Conservation (phyloP, 2,113 vertebrate genomes). For the Pogona vitticeps region DNA sequence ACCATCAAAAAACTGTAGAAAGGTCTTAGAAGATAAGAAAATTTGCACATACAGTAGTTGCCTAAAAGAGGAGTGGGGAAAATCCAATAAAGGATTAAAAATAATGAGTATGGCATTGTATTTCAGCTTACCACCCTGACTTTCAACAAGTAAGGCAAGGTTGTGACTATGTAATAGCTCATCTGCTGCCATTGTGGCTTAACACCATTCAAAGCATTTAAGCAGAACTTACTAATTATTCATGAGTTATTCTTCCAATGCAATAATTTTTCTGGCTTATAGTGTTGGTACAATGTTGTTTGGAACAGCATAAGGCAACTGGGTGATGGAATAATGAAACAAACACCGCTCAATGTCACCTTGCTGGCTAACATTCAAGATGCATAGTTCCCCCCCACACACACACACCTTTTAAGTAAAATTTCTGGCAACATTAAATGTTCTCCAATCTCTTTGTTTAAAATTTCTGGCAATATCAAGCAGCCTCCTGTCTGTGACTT, state of each 20-base stretch:
- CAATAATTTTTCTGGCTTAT: constrained; percentile 7
- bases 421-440: neutral
- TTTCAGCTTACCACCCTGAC: neutral
- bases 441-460: neutral
- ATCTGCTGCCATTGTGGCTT: constrained; percentile 14
- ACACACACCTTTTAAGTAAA: neutral
- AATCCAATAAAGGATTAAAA: neutral
- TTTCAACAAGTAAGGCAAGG: neutral
- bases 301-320: neutral
- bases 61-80: too few relatives aligned
- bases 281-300: neutral
- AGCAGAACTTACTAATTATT: constrained; percentile 22
- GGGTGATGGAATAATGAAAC: neutral
- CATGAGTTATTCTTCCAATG: constrained; percentile 7
- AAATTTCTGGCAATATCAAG: neutral
- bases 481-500: neutral
- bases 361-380: neutral
- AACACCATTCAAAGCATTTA: constrained; percentile 1
- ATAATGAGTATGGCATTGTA: neutral
- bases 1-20: neutral
- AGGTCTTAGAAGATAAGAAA: too few relatives aligned
- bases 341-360: neutral
- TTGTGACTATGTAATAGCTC: neutral
- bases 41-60: too few relatives aligned
- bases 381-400: neutral